Base-by-base conservation (phyloP, 2,888 invertebrate genomes). In the Dorcus parallelipipedus region DNA sequence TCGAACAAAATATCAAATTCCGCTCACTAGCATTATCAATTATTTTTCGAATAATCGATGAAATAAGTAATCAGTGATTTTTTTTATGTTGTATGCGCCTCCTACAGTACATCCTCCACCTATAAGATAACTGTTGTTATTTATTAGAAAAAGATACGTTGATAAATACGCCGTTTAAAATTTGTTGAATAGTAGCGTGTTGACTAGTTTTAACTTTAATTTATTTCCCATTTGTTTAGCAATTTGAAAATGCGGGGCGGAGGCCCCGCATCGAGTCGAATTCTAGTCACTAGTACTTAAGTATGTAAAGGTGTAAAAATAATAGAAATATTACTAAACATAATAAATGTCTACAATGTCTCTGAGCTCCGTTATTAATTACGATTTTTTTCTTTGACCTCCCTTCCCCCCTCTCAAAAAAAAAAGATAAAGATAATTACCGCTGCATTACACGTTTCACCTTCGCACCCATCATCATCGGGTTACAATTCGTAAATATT, bases 151-250 rank as follows among this genome's bases (percentile, higher is more conserved):
- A 42, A 56, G 33, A 51, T 56, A 40, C 56, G 56, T 33, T 38
- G 14, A 42, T 20, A 49, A 45, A 51, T 49, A 43, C 56, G 51
- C 56, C 49, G 51, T 49, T 56, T 56, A 50, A 50, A 56, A 56
- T 56, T 38, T 56, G 51, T 56, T 56, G 51, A 51, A 38, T 56
- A 50, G 42, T 56, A 56, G 53, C 53, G 20, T 54, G 64, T 63
- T 64, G 61, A 61, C 64, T 64, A 62, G 64, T 64, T 63, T 47
- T 63, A 64, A 59, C 58, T 59, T 61, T 59, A 43, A 61, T 59
- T 64, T 64, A 55, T 49, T 58, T 62, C 52, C 49, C 54, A 59
- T 64, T 59, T 54, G 52, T 62, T 60, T 33, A 50, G 49, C 20
- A 33, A 53, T 64, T 61, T 49, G 26, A 52, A 52, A 58, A 59